phyloP scores from a whole-genome alignment of 2,888 invertebrate species.

The Lypha dubia region DNA sequence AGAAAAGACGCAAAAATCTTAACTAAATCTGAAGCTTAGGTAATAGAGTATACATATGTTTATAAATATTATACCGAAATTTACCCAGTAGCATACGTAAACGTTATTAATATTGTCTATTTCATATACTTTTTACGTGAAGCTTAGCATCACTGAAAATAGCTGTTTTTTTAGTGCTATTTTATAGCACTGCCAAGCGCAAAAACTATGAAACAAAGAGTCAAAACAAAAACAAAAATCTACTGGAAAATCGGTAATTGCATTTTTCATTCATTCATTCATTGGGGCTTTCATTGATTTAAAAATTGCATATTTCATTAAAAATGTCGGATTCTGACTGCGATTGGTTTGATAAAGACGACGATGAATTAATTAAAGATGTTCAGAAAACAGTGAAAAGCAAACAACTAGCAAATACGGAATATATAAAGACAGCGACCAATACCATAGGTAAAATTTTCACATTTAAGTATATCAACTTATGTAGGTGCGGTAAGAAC shows the following conservation, averaged over 20 bases:
- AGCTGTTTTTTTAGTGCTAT: background rate
- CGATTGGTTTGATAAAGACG: conserved; percentile 83
- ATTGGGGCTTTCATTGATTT: background rate
- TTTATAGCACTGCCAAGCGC: conserved; percentile 2
- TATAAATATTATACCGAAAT: too few species aligned
- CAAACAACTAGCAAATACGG: conserved; percentile 52
- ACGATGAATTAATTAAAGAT: conserved; percentile 79
- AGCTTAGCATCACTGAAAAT: background rate
- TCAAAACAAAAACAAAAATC: conserved; percentile 51
- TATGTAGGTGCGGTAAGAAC: conserved; percentile 22
- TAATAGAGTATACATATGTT: too few species aligned
- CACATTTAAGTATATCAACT: too few species aligned
- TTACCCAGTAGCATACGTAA: too few species aligned
- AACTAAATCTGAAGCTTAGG: too few species aligned
- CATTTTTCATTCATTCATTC: conserved; percentile 6
- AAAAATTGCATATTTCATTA: background rate
- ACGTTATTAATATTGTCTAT: background rate
- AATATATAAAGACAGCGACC: conserved; percentile 69
- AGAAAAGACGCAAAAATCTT: too few species aligned
- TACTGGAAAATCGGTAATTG: conserved; percentile 31
- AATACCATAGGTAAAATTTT: conserved; percentile 61
- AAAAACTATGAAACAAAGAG: background rate
- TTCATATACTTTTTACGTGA: background rate
- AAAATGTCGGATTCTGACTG: conserved; percentile 74
- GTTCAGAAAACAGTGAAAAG: conserved; percentile 72